Evolutionary conservation across 92 coral and sea anemone genomes (phyloP).

Genomic region (Muricea muricata): DNA sequence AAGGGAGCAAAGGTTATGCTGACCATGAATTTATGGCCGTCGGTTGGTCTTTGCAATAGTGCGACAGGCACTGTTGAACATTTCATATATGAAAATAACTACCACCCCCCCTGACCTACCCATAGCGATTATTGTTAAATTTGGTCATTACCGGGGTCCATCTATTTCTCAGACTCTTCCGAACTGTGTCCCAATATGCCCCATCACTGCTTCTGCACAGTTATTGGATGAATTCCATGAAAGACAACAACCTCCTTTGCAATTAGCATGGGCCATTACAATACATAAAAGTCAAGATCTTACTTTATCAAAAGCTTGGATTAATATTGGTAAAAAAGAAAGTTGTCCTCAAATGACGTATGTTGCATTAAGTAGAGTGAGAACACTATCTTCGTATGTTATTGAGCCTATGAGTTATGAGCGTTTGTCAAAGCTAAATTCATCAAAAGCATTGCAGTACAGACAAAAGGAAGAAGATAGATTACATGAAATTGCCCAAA

Average conservation of each 20-base stretch:
- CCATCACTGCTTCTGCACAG: neutral
- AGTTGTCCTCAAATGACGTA: constrained; percentile 3
- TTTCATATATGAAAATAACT: neutral
- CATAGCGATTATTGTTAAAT: neutral
- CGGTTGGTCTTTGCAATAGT: no score
- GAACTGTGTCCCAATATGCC: neutral
- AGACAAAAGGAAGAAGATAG: constrained; percentile 5
- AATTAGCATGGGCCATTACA: no score
- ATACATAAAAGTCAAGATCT: no score
- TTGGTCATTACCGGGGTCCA: no score
- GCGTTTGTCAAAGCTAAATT: constrained; percentile 2
- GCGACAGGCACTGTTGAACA: neutral
- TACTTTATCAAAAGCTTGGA: neutral
- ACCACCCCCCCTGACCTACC: neutral
- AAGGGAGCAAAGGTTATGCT: no score
- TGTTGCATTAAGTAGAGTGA: constrained; percentile 3
- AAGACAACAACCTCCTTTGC: no score
- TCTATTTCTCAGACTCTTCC: neutral
- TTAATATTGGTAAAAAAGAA: constrained; percentile 4
- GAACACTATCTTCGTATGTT: constrained; percentile 1
- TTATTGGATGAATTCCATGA: neutral
- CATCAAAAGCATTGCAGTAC: constrained; percentile 7
- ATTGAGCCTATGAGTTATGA: constrained; percentile 12
- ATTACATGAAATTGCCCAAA: constrained; percentile 6
- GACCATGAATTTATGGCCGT: no score